Base-by-base conservation (phyloP, 2,888 invertebrate species). In the Alentia gelatinosa region DNA sequence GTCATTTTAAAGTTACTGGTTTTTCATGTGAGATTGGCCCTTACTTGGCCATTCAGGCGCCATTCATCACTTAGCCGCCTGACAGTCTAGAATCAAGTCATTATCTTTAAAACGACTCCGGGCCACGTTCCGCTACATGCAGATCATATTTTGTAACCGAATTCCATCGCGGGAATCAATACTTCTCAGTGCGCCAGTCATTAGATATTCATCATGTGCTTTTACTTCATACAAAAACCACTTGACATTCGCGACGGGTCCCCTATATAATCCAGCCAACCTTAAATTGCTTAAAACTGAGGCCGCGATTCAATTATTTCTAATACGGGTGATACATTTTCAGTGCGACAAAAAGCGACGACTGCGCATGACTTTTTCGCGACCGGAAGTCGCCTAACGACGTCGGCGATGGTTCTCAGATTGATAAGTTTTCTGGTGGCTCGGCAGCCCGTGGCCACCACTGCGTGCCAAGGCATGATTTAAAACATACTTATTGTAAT, bases 181-280 rank as follows among this genome's bases (percentile, higher is more conserved):
- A 86, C 47, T 33, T 42, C 86, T 86, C 86, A 86, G 50, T 33
- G 26, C 30, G 33, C 30, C 35, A 47, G 86, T 86, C 86, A 86
- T 86, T 86, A 86, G 86, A 86, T 47, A 86, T 86, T 86, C 86
- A 86, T 86, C 86, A 86, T 47, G 86, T 83, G 86, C 86, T 86
- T 86, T 86, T 86, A 86, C 47, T 86, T 42, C 47, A 86, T 86
- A 86, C 86, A 86, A 86, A 86, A 86, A 86, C 47, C 86, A 86
- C 86, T 42, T 50, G 86, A 50, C 47, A 86, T 86, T 86, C 42
- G 39, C 47, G 86, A 42, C 86, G 12, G 30, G n/a, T 47, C 47
- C 86, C 47, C 42, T 50, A 26, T 86, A 86, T 86, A 47, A 86
- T 42, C 86, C 33, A 42, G 47, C 86, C 86, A 47, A 47, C 47